A percentile compares a stretch with the other conserved stretches of the same genome.
Conservation (phyloP, 2,888 invertebrate species). For the Lasioglossum vierecki region DNA sequence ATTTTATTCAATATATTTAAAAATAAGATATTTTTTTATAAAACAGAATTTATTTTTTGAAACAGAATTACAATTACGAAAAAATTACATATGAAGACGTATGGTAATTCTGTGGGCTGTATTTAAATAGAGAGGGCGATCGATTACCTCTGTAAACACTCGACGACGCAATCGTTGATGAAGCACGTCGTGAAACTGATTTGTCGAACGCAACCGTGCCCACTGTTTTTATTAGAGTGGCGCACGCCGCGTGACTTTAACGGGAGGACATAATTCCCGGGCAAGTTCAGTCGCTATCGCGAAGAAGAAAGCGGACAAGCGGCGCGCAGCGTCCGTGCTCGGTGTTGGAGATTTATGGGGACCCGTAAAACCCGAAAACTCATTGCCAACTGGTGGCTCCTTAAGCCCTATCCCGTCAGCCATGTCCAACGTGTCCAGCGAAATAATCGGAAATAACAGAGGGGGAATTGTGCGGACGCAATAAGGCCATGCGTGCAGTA, state of each 20-base stretch:
- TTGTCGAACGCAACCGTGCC: background rate
- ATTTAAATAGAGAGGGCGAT: slow-evolving; percentile 58
- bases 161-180: background rate
- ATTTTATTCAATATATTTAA: no score
- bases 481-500: background rate
- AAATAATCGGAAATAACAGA: background rate
- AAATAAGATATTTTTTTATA: no score
- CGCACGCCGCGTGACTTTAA: background rate
- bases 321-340: background rate
- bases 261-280: background rate
- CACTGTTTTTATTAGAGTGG: background rate
- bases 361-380: background rate
- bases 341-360: slow-evolving; percentile 1
- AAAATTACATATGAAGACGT: background rate
- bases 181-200: background rate
- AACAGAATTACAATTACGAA: background rate
- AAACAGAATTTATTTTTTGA: no score
- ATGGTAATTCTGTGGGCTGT: background rate
- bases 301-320: slow-evolving; percentile 1
- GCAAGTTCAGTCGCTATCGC: background rate
- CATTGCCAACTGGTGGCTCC: background rate
- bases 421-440: background rate
- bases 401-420: background rate
- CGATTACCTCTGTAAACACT: slow-evolving; percentile 2
- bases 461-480: background rate